Evolutionary conservation across 2,113 vertebrate species (phyloP), one percentile per base, ranked within the genome.

Genomic region (Lasiurus borealis): DNA sequence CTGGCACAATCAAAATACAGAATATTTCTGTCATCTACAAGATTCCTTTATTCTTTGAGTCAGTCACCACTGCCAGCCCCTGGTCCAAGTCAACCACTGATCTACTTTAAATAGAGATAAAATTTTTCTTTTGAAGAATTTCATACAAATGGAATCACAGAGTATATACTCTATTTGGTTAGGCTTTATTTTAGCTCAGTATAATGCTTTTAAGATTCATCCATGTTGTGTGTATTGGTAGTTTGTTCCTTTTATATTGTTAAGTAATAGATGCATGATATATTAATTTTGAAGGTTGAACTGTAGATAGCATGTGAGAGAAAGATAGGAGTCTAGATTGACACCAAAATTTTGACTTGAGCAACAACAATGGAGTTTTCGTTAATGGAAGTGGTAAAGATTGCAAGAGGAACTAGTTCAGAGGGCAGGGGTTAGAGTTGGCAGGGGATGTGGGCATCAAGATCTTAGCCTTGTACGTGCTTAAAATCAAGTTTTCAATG

Each of bases 121-220:
- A 23, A 31, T 50, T 91, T 84, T 76, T 88, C 27, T 19, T 89
- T 23, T 87, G 66, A 48, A 73, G 72, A 85, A 27, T 46, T 54
- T 91, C 83, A 81, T 29, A 52, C 48, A 68, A 59, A 89, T 68
- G 40, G 46, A 66, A 29, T 83, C 27, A 15, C 69, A 54, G 14
- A 75, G 5, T 88, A 48, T 88, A 2, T 59, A 27, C 14, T 83
- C 25, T 87, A 11, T 80, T 92, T 73, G 78, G 18, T 87, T 77
- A 81, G 54, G 25, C 54, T 95, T 90, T 91, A n/a, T 94, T 92
- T 90, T 75, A 92, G 54, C 34, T 92, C 66, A 84, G 48, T 29
- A 44, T 44, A 66, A 84, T 88, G 27, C 40, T 88, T 75, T 75
- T 66, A 64, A 44, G 80, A 25, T n/a, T 64, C 0, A 1, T 31